Base-by-base conservation (phyloP, 2,113 vertebrate species). In the Anas platyrhynchos region DNA sequence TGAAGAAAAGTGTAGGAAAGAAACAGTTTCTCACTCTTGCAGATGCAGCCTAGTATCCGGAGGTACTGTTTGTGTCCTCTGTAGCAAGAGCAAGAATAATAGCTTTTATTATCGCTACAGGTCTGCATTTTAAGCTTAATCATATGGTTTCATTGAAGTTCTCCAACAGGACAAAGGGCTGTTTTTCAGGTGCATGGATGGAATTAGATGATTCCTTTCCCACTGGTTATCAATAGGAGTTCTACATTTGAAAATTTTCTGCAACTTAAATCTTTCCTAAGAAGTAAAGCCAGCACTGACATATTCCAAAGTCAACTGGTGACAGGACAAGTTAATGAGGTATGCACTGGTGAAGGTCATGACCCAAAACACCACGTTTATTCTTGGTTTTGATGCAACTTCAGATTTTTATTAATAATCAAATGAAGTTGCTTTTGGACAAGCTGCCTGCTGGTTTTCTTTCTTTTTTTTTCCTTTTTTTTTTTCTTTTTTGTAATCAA, bases 201-300 rank as follows among this genome's bases (percentile, higher is more conserved):
- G 73, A 86, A 65, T 75, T 9, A 58, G 58, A 85, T 62, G 50
- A 54, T 52, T 55, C 44, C n/a, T 81, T 82, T 84, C 48, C 41
- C n/a, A 76, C 34, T 31, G 34, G 20, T 46, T 91, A 27, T 6
- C 6, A 68, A 38, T 2, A 83, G 38, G 76, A 91, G 55, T 7
- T 63, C 36, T 17, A 29, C 34, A 26, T 41, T 66, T 72, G 54
- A 82, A 91, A 44, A 43, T 48, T 41, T 56, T 61, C 46, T 36
- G 18, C 21, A 46, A 32, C 38, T 68, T 54, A 72, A 67, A 46
- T 41, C 7, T 71, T n/a, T 80, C 38, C 55, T 58, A 79, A 50
- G 80, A 81, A 82, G 67, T 56, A 54, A 85, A 91, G 92, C 38
- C 90, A 93, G 89, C 61, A 83, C 3, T 44, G 75, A 89, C 54